A percentile compares a stretch with the other conserved stretches of the same genome.
These are phyloP conservation scores for Podilymbus podiceps DNA, from an alignment of 2,113 vertebrate species.

Conservation along the genomic window DNA sequence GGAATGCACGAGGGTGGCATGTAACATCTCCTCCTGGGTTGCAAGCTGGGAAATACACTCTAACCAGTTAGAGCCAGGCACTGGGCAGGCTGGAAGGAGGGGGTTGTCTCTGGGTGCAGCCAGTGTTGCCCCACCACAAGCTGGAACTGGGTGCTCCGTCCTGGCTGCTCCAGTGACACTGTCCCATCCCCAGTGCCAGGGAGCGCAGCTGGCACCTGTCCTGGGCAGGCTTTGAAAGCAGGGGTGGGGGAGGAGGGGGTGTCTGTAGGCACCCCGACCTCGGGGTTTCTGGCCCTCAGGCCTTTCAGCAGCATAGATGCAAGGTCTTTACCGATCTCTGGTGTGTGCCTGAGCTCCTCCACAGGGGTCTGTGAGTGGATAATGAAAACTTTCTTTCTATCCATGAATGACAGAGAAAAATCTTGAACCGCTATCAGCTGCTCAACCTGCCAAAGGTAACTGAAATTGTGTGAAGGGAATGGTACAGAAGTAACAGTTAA, in stretches of 20 bases:
- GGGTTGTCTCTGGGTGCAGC: not conserved
- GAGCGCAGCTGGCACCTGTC: rapidly evolving
- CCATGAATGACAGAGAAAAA: not conserved
- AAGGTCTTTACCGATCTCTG: not conserved
- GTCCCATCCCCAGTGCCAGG: not conserved
- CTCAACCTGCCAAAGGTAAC: not conserved
- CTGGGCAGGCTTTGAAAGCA: not conserved
- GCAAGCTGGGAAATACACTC: not conserved
- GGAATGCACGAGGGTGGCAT: not conserved
- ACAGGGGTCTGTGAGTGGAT: not conserved
- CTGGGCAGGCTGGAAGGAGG: not conserved
- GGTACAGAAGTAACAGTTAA: not conserved
- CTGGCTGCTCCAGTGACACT: not conserved
- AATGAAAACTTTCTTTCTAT: not conserved
- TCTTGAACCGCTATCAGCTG: not conserved
- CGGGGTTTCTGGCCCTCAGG: rapidly evolving
- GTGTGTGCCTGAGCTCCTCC: not conserved
- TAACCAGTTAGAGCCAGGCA: not conserved
- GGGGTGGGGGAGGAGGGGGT: not conserved
- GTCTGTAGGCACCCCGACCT: not conserved
- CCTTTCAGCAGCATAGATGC: not conserved
- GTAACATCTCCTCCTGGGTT: not conserved
- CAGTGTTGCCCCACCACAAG: rapidly evolving
- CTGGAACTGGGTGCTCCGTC: not conserved
- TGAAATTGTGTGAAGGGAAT: not conserved